A percentile compares a stretch with the other conserved stretches of the same genome.
These are phyloP conservation scores for Lepidostoma basale DNA, from an alignment of 1,140 invertebrate species.

Conservation along the genomic window DNA sequence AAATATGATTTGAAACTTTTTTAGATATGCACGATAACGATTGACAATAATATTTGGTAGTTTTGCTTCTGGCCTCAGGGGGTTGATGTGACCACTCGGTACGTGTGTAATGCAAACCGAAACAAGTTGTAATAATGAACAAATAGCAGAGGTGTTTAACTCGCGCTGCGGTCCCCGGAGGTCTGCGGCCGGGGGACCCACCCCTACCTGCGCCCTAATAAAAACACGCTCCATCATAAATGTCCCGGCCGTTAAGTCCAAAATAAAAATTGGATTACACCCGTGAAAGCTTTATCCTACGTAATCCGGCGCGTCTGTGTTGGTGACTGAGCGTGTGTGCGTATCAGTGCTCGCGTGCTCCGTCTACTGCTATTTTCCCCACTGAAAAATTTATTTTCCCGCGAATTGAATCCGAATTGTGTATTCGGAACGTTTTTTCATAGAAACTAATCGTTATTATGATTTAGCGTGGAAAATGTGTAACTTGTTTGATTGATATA, in stretches of 20 bases:
- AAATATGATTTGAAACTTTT: too few relatives aligned
- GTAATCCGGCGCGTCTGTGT: neutral
- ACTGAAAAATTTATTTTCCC: neutral
- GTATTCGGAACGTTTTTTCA: neutral
- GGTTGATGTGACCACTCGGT: too few relatives aligned
- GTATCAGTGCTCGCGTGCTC: neutral
- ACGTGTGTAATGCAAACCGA: too few relatives aligned
- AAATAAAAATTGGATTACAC: conserved; percentile 25
- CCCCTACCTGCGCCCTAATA: neutral
- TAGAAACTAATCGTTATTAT: neutral
- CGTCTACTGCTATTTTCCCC: neutral
- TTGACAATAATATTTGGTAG: too few relatives aligned
- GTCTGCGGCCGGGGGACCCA: neutral
- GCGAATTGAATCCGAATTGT: neutral
- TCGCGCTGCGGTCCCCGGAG: too few relatives aligned
- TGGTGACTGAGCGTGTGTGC: neutral
- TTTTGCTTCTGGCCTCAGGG: too few relatives aligned
- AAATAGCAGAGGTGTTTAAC: too few relatives aligned
- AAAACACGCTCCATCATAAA: conserved; percentile 21
- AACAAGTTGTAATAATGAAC: too few relatives aligned
- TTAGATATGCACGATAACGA: too few relatives aligned
- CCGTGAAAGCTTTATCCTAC: neutral
- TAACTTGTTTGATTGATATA: neutral
- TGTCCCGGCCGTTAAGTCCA: conserved; percentile 18
- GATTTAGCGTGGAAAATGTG: neutral